Conservation (phyloP, 2,797 vertebrate species). For the Ispidina lecontei region DNA sequence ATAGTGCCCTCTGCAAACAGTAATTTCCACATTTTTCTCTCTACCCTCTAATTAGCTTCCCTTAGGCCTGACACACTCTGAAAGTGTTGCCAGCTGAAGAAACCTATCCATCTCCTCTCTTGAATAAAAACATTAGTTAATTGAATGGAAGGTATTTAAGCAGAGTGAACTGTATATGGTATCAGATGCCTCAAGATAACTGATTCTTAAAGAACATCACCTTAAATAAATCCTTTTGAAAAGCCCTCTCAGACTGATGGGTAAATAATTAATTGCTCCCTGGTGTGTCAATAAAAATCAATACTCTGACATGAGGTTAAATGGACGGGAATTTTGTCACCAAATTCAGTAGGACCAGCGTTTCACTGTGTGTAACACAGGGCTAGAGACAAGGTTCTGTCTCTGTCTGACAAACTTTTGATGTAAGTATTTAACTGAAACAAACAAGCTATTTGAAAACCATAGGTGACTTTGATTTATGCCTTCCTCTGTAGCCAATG, state of each 20-base stretch:
- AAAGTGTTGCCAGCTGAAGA: constrained; percentile 13
- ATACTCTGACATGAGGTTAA: not conserved
- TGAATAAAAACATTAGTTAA: constrained; percentile 62
- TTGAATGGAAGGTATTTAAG: constrained; percentile 47
- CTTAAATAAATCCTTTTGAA: constrained; percentile 57
- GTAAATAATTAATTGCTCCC: constrained; percentile 46
- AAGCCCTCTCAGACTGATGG: not conserved
- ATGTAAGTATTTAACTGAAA: not conserved
- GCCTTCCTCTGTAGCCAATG: not conserved
- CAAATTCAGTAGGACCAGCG: not conserved
- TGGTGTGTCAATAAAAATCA: constrained; percentile 39
- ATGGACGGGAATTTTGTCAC: constrained; percentile 27
- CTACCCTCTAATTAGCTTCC: constrained; percentile 33
- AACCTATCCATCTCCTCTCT: constrained; percentile 43
- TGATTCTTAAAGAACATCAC: constrained; percentile 42
- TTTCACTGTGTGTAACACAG: not conserved
- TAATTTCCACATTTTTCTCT: constrained; percentile 52
- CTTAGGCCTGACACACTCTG: constrained; percentile 47
- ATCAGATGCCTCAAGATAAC: constrained; percentile 24
- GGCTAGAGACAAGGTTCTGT: not conserved
- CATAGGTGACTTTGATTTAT: not conserved
- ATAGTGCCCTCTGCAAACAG: constrained; percentile 52
- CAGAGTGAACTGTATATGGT: constrained; percentile 11
- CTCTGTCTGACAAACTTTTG: constrained; percentile 1
- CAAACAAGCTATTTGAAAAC: not conserved